phyloP scores from a whole-genome alignment of 1,140 invertebrate genomes.

The Euura lappo region DNA sequence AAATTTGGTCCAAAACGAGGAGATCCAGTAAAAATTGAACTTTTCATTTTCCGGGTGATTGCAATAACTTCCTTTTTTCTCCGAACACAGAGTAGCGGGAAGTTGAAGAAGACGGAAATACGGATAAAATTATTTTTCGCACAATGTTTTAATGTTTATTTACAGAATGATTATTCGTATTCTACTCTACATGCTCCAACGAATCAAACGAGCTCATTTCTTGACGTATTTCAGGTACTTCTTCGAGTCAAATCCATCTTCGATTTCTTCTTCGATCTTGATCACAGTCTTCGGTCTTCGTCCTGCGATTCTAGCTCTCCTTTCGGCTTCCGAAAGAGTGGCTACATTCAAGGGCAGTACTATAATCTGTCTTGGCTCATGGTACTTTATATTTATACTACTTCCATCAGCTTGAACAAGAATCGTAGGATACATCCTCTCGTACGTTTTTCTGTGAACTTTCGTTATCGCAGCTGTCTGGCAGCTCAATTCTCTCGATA shows the following conservation, averaged over 20 bases:
- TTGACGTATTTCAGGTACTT: constrained; percentile 80
- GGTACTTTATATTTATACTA: constrained; percentile 79
- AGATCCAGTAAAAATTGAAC: too few species aligned
- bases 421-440: constrained; percentile 75
- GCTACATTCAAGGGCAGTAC: constrained; percentile 81
- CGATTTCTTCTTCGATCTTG: constrained; percentile 72
- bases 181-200: too few species aligned
- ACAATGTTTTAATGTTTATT: too few species aligned
- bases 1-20: too few species aligned
- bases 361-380: constrained; percentile 84
- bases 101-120: too few species aligned
- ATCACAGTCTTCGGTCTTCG: constrained; percentile 79
- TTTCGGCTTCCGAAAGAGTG: constrained; percentile 72
- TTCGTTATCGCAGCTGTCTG: constrained; percentile 74
- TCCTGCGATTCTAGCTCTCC: constrained; percentile 67
- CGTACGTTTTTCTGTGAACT: constrained; percentile 72
- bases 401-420: constrained; percentile 85
- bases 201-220: constrained; percentile 48
- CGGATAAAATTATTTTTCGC: too few species aligned
- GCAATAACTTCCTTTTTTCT: too few species aligned
- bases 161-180: too few species aligned
- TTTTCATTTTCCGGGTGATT: too few species aligned
- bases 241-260: constrained; percentile 78
- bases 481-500: constrained; percentile 62
- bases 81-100: too few species aligned